Evolutionary conservation across 2,888 invertebrate species (phyloP).

Genomic region (Macaria liturata): DNA sequence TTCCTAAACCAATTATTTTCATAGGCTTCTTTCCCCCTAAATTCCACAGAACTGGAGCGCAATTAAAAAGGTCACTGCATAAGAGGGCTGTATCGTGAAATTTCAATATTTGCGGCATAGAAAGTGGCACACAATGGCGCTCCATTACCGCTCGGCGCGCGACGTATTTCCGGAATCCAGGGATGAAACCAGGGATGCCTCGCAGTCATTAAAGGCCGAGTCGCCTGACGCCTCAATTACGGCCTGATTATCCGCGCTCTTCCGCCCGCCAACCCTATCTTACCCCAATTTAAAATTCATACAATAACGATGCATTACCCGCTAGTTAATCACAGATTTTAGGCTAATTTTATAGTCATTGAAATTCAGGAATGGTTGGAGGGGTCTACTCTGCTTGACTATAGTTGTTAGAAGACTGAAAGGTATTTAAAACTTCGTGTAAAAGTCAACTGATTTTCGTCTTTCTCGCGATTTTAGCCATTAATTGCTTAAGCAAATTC

Average conservation of each 20-base stretch:
- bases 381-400: no score
- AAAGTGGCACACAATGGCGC: slow-evolving; percentile 77
- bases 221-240: slow-evolving; percentile 66
- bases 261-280: slow-evolving; percentile 39
- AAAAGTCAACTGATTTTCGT: no score
- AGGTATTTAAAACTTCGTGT: no score
- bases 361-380: neutral
- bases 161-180: slow-evolving; percentile 79
- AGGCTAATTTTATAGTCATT: neutral
- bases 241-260: slow-evolving; percentile 63
- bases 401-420: no score
- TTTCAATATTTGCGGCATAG: slow-evolving; percentile 76
- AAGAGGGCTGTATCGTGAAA: slow-evolving; percentile 66
- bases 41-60: slow-evolving; percentile 35
- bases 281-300: slow-evolving; percentile 40
- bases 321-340: neutral
- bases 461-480: no score
- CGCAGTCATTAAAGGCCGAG: slow-evolving; percentile 71
- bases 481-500: no score
- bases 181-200: slow-evolving; percentile 52
- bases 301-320: slow-evolving; percentile 15
- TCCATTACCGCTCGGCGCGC: slow-evolving; percentile 73
- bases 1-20: slow-evolving; percentile 13
- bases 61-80: slow-evolving; percentile 58
- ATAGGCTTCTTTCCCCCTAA: slow-evolving; percentile 10